Base-by-base conservation (phyloP, 2,113 vertebrate genomes). In the Rhagologus leucostigma region DNA sequence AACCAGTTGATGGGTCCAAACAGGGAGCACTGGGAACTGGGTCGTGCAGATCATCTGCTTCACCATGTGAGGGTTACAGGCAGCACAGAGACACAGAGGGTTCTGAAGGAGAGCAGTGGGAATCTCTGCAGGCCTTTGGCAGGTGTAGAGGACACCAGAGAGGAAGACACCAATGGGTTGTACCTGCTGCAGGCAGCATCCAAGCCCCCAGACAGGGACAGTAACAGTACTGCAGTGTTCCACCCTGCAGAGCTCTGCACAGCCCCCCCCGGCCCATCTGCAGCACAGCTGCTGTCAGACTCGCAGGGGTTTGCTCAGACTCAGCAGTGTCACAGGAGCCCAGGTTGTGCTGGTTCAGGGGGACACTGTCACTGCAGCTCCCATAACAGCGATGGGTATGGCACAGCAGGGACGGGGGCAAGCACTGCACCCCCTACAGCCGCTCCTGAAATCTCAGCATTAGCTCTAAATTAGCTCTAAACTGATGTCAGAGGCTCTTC, bases 341-440 rank as follows among this genome's bases (percentile, higher is more conserved):
- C 75, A 23, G 16, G 60, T 29, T 49, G 76, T 32, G 39, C 53
- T 74, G 76, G 23, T 7, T 57, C 52, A 18, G 76, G 63, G 50
- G 20, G 37, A 16, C 22, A 1, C 1, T 56, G 47, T 20, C 82
- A 20, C 42, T 27, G 50, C n/a, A 69, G 33, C 9, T 47, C 33
- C 64, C 5, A 0, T 1, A 24, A 19, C 15, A 80, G 39, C 4
- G 1, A 21, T 10, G 10, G n/a, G 6, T 4, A 4, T 0, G 1
- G 35, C 32, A 52, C 33, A 27, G 9, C 6, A 18, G 33, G 47
- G 68, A 73, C 53, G 27, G 26, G 77, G 41, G 7, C 27, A 13
- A 42, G 33, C 13, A 15, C 24, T 59, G 46, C 29, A 13, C 24
- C 20, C n/a, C 26, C 23, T 47, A 9, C 23, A 92, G 50, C 12